Conservation (phyloP, 1,140 invertebrate genomes). For the Diorhabda elongata region DNA sequence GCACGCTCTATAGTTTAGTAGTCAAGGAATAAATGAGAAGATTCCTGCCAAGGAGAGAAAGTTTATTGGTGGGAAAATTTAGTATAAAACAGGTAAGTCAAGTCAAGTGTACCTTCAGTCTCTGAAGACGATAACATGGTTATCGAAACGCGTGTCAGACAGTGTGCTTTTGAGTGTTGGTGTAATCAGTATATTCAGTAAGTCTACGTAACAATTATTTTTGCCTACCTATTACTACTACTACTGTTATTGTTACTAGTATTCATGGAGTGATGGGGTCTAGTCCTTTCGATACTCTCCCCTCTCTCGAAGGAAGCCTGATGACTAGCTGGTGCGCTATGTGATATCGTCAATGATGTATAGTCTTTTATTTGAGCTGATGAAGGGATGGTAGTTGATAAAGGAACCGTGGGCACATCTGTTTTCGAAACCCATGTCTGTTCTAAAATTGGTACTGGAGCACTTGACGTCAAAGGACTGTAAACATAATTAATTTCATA, state of each 20-base stretch:
- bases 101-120: no score
- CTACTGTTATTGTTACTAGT: constrained; percentile 9
- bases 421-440: constrained; percentile 43
- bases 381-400: constrained; percentile 28
- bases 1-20: no score
- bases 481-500: constrained; percentile 25
- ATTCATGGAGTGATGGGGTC: background rate
- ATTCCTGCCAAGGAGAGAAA: no score
- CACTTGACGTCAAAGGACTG: constrained; percentile 54
- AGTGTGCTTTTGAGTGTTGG: no score
- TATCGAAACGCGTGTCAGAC: no score
- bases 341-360: constrained; percentile 43
- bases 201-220: no score
- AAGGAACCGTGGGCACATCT: constrained; percentile 39
- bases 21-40: no score
- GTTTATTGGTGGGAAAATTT: no score
- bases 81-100: no score
- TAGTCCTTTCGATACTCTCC: constrained; percentile 39
- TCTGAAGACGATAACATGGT: no score
- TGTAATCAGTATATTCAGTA: no score
- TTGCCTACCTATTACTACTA: background rate
- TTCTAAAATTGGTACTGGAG: constrained; percentile 47
- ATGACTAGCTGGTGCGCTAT: constrained; percentile 43
- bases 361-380: constrained; percentile 37
- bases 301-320: constrained; percentile 46